These are phyloP conservation scores for Malthinus seriepunctatus DNA, from an alignment of 2,888 invertebrate genomes.

Conservation along the genomic window DNA sequence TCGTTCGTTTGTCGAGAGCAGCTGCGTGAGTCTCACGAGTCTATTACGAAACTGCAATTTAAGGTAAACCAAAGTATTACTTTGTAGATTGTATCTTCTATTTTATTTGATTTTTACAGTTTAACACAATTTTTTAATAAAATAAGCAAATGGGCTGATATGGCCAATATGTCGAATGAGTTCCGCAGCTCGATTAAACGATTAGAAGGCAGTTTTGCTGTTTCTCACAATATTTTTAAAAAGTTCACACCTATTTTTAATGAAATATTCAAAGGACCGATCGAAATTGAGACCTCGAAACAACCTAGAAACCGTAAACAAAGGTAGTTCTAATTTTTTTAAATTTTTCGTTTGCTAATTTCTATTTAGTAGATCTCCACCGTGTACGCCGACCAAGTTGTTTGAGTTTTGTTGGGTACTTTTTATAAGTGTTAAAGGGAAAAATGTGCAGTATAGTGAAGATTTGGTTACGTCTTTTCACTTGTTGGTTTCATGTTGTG, in stretches of 20 bases:
- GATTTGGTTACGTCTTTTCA: slow-evolving; percentile 95
- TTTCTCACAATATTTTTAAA: slow-evolving; percentile 91
- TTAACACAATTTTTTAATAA: slow-evolving; percentile 93
- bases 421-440: slow-evolving; percentile 86
- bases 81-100: neutral
- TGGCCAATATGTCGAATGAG: slow-evolving; percentile 84
- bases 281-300: slow-evolving; percentile 58
- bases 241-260: slow-evolving; percentile 88
- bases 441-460: slow-evolving; percentile 83
- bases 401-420: slow-evolving; percentile 95
- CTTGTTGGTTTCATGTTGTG: slow-evolving; percentile 86
- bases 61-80: slow-evolving; percentile 65
- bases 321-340: slow-evolving; percentile 53
- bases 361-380: slow-evolving; percentile 62
- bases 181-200: slow-evolving; percentile 82
- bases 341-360: neutral
- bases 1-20: slow-evolving; percentile 76
- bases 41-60: slow-evolving; percentile 87
- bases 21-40: slow-evolving; percentile 88
- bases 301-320: slow-evolving; percentile 64
- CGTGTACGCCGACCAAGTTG: slow-evolving; percentile 80
- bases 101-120: slow-evolving; percentile 58
- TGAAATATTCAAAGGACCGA: slow-evolving; percentile 79
- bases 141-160: slow-evolving; percentile 93
- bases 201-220: slow-evolving; percentile 88